Base-by-base conservation (phyloP, 1,140 invertebrate species). In the Aethina tumida region DNA sequence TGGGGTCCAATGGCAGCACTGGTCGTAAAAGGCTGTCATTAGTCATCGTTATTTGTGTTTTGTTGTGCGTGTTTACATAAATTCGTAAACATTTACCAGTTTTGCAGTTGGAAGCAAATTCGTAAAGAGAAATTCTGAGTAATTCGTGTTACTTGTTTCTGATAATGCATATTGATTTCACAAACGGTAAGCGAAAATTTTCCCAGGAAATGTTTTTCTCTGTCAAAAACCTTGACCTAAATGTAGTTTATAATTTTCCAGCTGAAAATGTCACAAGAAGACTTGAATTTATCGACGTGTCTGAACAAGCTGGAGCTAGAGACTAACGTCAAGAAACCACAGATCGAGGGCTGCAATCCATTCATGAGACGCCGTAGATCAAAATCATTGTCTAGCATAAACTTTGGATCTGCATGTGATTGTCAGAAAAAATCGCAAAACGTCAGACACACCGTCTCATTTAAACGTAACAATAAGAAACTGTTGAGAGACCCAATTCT, bases 341-440 rank as follows among this genome's bases (percentile, higher is more conserved):
- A 34, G 9, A 27, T 45, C 24, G 14, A 39, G n/a, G 38, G 28
- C 16, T 6, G 24, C 10, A 61, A 61, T 39, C 56, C 57, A 30
- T 60, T 60, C 35, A 49, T 52, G 44, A 30, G 46, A 27, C 45
- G 56, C 15, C 43, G 52, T 34, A 30, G 58, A 10, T 59, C 56
- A 12, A 60, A 59, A 41, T 60, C 59, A 0, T 39, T 61, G 9
- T 58, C 59, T 9, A 59, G 50, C 39, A 57, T 59, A 17, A 50
- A 49, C 21, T 53, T 46, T 39, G 49, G 52, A 25, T 38, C 43
- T 18, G 30, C 50, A 27, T 61, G 59, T 41, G 43, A 45, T 20
- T 61, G 59, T 39, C 38, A 31, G 7, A 50, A 52, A 40, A 52
- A 47, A 28, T 15, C 30, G 9, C 24, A 47, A 22, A 45, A 27